A percentile compares a stretch with the other conserved stretches of the same genome.
phyloP scores from a whole-genome alignment of 2,797 vertebrate genomes.

The Sebastes hubbsi region DNA sequence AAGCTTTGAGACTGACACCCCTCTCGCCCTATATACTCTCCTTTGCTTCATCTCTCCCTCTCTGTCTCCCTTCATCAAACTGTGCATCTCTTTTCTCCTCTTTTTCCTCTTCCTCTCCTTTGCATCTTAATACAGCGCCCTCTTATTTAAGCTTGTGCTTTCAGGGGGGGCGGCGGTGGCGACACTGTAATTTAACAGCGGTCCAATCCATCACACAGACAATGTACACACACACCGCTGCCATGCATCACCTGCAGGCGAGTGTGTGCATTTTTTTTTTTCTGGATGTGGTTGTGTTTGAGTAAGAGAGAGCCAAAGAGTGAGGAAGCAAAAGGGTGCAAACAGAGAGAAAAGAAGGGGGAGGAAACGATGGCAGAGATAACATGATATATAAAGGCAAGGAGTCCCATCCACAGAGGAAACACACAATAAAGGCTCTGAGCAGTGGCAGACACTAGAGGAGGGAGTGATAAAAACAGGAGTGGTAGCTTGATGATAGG shows the following conservation, averaged over 20 bases:
- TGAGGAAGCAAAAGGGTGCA: slow-evolving; percentile 14
- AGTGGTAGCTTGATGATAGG: slow-evolving; percentile 42
- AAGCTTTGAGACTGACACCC: slow-evolving; percentile 14
- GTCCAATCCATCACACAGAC: slow-evolving; percentile 68
- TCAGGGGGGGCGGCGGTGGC: not conserved
- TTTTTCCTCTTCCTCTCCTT: not conserved
- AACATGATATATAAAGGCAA: slow-evolving; percentile 26
- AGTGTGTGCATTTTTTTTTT: not conserved
- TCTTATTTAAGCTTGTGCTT: slow-evolving; percentile 49
- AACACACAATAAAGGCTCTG: slow-evolving; percentile 28
- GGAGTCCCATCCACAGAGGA: slow-evolving; percentile 30
- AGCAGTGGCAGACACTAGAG: slow-evolving; percentile 14
- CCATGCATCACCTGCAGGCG: slow-evolving; percentile 58
- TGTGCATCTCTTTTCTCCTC: not conserved
- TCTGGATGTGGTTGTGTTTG: slow-evolving; percentile 15
- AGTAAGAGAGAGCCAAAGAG: slow-evolving; percentile 21
- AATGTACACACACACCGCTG: slow-evolving; percentile 42
- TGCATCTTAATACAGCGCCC: slow-evolving; percentile 41
- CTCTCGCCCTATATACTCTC: not conserved
- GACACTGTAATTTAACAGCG: slow-evolving; percentile 59
- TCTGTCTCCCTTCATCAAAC: slow-evolving; percentile 35
- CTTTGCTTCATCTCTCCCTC: not conserved
- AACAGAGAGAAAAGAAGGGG: not conserved
- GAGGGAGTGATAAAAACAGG: slow-evolving; percentile 40
- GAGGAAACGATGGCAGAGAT: slow-evolving; percentile 30